phyloP scores from a whole-genome alignment of 2,797 vertebrate genomes.

The Peromyscus eremicus region DNA sequence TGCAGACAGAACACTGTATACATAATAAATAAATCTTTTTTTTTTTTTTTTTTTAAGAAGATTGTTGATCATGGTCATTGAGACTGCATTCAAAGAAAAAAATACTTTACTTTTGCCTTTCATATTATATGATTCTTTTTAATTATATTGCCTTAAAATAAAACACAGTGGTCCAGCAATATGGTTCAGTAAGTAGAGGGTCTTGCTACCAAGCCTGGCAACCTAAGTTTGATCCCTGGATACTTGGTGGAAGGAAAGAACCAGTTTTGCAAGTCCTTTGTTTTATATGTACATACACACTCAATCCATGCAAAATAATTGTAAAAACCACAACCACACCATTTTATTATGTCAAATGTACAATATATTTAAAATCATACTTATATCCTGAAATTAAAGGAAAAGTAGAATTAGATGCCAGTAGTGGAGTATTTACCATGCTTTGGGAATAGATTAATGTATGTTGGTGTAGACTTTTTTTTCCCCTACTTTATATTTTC shows the following conservation, averaged over 20 bases:
- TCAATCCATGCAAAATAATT: neutral
- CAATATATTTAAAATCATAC: neutral
- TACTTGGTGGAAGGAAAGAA: neutral
- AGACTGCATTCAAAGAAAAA: neutral
- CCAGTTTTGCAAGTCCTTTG: neutral
- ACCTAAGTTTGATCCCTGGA: neutral
- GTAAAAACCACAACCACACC: neutral
- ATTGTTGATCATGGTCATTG: neutral
- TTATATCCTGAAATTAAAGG: neutral
- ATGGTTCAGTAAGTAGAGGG: neutral
- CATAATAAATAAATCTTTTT: too few species aligned
- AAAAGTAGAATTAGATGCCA: neutral
- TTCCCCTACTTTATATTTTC: slow-evolving; percentile 4
- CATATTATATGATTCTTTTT: neutral
- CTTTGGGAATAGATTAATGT: slow-evolving; percentile 23
- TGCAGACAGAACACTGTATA: too few species aligned
- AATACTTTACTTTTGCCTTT: slow-evolving; percentile 19
- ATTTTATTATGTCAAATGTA: neutral
- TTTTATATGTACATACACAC: neutral
- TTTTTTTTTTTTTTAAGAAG: too few species aligned
- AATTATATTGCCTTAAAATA: neutral
- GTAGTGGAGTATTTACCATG: neutral
- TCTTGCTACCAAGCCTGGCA: neutral
- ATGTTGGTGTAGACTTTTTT: neutral
- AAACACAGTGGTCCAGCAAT: too few species aligned